Conservation (phyloP, 2,797 vertebrate genomes). For the Tympanoctomys barrerae region DNA sequence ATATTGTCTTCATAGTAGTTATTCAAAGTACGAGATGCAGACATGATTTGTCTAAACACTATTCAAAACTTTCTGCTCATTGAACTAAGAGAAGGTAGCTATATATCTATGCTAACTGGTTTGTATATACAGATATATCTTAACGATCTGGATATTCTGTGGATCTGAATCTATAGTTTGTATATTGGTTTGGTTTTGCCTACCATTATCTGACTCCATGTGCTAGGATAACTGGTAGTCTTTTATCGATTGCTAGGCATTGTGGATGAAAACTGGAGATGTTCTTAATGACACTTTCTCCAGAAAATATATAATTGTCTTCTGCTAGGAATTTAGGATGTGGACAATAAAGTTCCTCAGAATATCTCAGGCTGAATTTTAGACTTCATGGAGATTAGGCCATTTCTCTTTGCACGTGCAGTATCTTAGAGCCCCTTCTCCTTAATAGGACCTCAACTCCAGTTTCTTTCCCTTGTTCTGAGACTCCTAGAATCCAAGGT, state of each 20-base stretch:
- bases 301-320: conserved; percentile 13
- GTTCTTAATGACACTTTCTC: not conserved
- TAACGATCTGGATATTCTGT: not conserved
- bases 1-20: too few relatives aligned
- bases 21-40: too few relatives aligned
- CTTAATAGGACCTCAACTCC: not conserved
- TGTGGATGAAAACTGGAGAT: not conserved
- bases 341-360: not conserved
- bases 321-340: not conserved
- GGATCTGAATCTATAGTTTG: not conserved
- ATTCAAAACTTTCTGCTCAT: too few relatives aligned
- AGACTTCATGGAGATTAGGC: not conserved
- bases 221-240: not conserved
- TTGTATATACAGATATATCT: too few relatives aligned
- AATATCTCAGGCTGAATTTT: not conserved
- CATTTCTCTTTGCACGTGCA: not conserved
- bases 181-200: not conserved
- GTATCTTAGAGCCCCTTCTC: not conserved
- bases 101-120: too few relatives aligned
- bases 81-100: too few relatives aligned
- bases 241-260: not conserved
- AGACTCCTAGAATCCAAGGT: not conserved
- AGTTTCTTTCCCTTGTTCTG: not conserved
- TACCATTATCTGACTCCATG: not conserved
- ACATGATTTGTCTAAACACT: too few relatives aligned